Evolutionary conservation across 2,797 vertebrate species (phyloP).

Genomic region (Amblyraja radiata): DNA sequence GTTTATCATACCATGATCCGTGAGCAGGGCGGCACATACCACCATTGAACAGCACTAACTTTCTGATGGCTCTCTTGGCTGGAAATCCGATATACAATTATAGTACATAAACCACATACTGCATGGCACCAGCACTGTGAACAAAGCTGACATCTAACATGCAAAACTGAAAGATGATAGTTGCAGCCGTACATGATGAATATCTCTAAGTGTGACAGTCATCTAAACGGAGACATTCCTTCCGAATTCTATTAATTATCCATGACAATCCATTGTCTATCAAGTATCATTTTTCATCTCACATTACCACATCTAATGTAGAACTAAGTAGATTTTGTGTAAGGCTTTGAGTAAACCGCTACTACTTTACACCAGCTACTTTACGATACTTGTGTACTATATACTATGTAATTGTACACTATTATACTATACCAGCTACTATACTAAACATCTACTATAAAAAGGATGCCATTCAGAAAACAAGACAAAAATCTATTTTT

Average conservation of each 20-base stretch:
- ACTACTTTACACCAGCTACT: not conserved
- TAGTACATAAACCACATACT: conserved; percentile 15
- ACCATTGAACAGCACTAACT: not conserved
- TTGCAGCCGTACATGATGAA: not conserved
- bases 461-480: not conserved
- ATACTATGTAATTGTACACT: no score
- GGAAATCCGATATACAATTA: conserved; percentile 9
- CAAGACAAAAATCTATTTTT: not conserved
- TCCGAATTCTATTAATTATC: not conserved
- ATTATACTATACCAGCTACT: no score
- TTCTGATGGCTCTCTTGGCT: not conserved
- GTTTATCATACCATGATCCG: not conserved
- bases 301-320: not conserved
- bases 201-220: not conserved
- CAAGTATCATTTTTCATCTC: not conserved
- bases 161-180: conserved; percentile 24
- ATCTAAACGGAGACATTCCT: conserved; percentile 19
- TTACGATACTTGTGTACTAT: no score
- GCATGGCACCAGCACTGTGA: conserved; percentile 8
- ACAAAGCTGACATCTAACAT: not conserved
- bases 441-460: no score
- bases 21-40: not conserved
- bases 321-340: not conserved
- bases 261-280: not conserved
- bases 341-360: not conserved